These are phyloP conservation scores for Rattus norvegicus DNA, from an alignment of 2,113 vertebrate species.

Conservation along the genomic window DNA sequence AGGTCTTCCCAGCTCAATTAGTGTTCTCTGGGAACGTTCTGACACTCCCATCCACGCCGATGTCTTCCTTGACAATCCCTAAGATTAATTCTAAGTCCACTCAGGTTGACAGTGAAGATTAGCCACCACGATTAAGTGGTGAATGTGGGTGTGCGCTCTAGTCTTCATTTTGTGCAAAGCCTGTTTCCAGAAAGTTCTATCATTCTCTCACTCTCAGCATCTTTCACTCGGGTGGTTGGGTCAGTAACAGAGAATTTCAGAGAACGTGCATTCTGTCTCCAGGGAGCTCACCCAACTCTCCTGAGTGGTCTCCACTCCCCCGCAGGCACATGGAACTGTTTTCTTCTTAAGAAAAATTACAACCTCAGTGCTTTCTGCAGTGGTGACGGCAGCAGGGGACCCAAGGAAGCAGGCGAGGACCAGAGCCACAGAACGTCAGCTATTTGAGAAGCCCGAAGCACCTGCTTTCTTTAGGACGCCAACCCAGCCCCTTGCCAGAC, in stretches of 20 bases:
- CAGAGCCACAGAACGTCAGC: not conserved
- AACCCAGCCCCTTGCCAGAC: not conserved
- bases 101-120: not conserved
- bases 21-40: not conserved
- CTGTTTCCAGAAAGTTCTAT: not conserved
- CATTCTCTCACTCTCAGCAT: not conserved
- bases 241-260: not conserved
- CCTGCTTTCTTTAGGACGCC: not conserved
- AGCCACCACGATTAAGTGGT: not conserved
- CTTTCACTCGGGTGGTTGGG: not conserved
- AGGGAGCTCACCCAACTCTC: not conserved
- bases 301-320: not conserved
- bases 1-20: not conserved
- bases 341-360: slow-evolving; percentile 31
- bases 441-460: not conserved
- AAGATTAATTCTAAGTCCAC: not conserved
- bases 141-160: no score
- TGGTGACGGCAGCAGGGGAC: not conserved
- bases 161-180: not conserved
- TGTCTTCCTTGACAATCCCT: not conserved
- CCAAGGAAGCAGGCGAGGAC: not conserved
- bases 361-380: not conserved
- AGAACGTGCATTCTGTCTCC: not conserved
- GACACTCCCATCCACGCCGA: not conserved
- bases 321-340: not conserved